These are phyloP conservation scores for Hystrix brachyura DNA, from an alignment of 2,113 vertebrate species.

Conservation along the genomic window DNA sequence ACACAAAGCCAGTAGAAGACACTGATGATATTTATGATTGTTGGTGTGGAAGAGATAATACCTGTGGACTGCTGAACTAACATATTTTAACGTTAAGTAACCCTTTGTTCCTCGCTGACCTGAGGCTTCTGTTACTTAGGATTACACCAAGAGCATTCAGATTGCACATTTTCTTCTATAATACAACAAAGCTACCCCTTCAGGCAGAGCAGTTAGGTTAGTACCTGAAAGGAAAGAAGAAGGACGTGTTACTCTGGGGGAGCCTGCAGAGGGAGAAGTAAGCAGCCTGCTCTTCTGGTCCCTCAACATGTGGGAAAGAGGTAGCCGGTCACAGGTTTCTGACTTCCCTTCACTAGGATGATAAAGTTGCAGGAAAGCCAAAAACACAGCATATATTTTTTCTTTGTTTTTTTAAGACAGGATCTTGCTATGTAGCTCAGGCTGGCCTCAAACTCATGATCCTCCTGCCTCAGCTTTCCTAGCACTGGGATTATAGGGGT, in stretches of 20 bases:
- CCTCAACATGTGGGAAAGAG: background rate
- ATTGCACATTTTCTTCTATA: background rate
- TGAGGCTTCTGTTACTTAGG: conserved; percentile 18
- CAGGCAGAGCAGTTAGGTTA: background rate
- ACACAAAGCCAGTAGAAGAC: background rate
- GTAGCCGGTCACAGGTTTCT: background rate
- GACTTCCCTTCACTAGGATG: background rate
- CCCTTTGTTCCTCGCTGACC: background rate
- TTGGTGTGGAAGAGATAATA: background rate
- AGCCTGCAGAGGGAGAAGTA: background rate
- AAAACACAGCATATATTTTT: background rate
- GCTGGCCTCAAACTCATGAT: background rate
- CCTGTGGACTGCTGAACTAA: background rate
- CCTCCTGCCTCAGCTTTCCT: background rate
- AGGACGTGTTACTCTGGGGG: background rate
- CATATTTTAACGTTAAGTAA: conserved; percentile 33
- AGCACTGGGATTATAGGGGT: background rate
- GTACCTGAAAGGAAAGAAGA: background rate
- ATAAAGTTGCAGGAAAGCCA: background rate
- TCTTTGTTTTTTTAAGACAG: background rate
- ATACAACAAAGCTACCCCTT: background rate
- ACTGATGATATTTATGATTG: background rate
- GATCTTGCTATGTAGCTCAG: background rate
- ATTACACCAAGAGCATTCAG: background rate
- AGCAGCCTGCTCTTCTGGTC: background rate